phyloP scores from a whole-genome alignment of 2,113 vertebrate genomes.

The Misgurnus mizolepis region DNA sequence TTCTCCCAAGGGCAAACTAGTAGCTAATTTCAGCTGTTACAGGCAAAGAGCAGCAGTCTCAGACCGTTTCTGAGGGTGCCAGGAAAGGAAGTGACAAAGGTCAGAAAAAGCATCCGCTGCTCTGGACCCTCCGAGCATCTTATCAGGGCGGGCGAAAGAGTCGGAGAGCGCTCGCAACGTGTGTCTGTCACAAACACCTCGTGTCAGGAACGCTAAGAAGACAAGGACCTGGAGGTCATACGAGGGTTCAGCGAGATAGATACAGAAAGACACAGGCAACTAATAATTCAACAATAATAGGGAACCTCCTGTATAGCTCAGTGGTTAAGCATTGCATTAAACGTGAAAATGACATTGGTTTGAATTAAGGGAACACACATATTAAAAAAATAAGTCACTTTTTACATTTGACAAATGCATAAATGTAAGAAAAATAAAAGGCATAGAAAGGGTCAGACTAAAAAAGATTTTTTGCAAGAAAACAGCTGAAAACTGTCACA shows the following conservation, averaged over 20 bases:
- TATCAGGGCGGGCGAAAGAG: neutral
- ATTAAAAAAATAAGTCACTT: no score
- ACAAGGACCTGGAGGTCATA: neutral
- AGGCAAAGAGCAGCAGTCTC: neutral
- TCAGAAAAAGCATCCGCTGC: constrained; percentile 3
- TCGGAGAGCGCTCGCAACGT: neutral
- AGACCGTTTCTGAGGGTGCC: constrained; percentile 28
- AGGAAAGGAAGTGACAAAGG: constrained; percentile 31
- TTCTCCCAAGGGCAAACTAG: neutral
- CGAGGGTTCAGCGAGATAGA: neutral
- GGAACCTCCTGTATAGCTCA: no score
- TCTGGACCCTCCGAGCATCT: neutral
- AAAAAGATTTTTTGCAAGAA: constrained; percentile 5
- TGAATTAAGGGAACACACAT: no score
- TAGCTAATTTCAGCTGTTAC: constrained; percentile 31
- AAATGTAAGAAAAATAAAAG: constrained; percentile 1
- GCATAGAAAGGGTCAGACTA: neutral
- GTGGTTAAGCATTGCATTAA: no score
- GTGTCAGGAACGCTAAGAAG: neutral
- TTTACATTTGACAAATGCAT: neutral
- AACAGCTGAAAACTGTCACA: neutral
- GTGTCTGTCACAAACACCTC: constrained; percentile 5
- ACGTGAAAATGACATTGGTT: no score
- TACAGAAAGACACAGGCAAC: no score
- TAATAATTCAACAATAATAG: no score